A percentile compares a stretch with the other conserved stretches of the same genome.
phyloP scores from a whole-genome alignment of 2,888 invertebrate genomes.

The Diplolepis rosae region DNA sequence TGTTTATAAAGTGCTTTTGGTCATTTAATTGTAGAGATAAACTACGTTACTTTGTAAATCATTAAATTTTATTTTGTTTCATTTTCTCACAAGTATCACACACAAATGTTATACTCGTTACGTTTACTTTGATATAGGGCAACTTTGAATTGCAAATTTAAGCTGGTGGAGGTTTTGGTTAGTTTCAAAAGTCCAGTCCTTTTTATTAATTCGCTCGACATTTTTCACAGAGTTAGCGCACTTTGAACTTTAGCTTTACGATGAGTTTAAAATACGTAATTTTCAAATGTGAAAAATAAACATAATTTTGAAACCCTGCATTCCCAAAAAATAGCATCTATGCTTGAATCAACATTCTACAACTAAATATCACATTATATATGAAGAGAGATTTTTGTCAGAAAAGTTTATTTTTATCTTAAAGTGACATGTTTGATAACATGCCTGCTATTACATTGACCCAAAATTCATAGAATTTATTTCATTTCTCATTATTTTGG shows the following conservation, averaged over 20 bases:
- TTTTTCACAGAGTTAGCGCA: slow-evolving; percentile 22
- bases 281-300: slow-evolving; percentile 13
- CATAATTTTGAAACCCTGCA: neutral
- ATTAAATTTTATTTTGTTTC: neutral
- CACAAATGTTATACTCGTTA: slow-evolving; percentile 15
- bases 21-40: no score
- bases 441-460: no score
- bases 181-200: slow-evolving; percentile 15
- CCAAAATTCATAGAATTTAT: no score
- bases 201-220: slow-evolving; percentile 28
- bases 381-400: no score
- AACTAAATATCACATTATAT: no score
- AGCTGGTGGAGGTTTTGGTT: neutral
- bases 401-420: no score
- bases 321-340: neutral
- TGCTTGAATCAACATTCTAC: no score
- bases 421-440: no score
- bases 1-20: no score
- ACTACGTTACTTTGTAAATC: no score
- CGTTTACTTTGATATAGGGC: slow-evolving; percentile 7
- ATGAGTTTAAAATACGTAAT: slow-evolving; percentile 10
- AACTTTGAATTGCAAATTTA: slow-evolving; percentile 31
- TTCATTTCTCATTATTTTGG: no score
- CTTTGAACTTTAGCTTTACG: slow-evolving; percentile 15
- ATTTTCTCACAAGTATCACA: slow-evolving; percentile 4